Base-by-base conservation (phyloP, 2,797 vertebrate genomes). In the Somateria mollissima region DNA sequence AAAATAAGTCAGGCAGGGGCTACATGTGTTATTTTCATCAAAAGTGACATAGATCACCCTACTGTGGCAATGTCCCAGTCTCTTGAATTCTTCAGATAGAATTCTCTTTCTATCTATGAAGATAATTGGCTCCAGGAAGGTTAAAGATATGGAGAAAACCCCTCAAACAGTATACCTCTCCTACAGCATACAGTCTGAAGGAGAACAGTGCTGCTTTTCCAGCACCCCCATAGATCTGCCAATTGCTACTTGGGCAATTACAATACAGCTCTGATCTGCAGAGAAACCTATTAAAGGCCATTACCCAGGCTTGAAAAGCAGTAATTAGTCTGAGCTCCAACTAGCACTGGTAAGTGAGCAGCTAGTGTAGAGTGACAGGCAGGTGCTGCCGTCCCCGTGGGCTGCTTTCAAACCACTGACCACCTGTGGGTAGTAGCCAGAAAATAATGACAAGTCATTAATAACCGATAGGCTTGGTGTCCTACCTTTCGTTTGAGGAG, bases 401-500 rank as follows among this genome's bases (percentile, higher is more conserved):
- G 56, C 60, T 92, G 43, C 60, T 54, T 14, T 47, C 80, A 91
- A 79, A 67, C 71, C 79, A 86, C 71, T 89, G 64, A 71, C 47
- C 74, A 77, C 85, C n/a, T 61, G 36, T 70, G 64, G 71, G 67
- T 0, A 74, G 74, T 74, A 90, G 57, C 41, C 37, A 90, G 45
- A 74, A 62, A 90, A 22, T 32, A 91, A 90, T 90, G 82, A 87
- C 27, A 66, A 60, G 27, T 41, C n/a, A 83, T 90, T 84, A 95
- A 92, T 84, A 93, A 95, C 36, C 64, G 47, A 90, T 43, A 73
- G 51, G 15, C 45, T 93, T 87, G 54, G 39, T 83, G 69, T 77
- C 77, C 14, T 49, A n/a, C 14, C 62, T 81, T 73, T 90, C 51
- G 25, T 47, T 14, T 60, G 30, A 32, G 41, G 30, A 83, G 37